These are phyloP conservation scores for Platichthys flesus DNA, from an alignment of 2,113 vertebrate species.

Conservation along the genomic window DNA sequence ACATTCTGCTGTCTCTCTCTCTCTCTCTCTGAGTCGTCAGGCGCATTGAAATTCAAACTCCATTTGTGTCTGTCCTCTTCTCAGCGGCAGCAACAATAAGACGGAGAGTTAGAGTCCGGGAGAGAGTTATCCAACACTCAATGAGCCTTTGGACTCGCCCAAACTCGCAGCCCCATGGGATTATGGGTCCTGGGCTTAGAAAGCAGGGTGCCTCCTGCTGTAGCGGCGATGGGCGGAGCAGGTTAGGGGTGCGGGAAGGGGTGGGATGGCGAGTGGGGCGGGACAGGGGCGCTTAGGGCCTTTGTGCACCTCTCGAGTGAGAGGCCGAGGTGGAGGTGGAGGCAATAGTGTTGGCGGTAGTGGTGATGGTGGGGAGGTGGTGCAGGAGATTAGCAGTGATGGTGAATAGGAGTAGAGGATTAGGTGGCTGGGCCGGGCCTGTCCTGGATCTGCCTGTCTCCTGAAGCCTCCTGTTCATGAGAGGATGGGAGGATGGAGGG, in stretches of 20 bases:
- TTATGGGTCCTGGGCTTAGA: slow-evolving; percentile 73
- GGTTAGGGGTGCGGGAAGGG: slow-evolving; percentile 68
- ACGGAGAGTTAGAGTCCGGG: slow-evolving; percentile 60
- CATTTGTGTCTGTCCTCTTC: slow-evolving; percentile 74
- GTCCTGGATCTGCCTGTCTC: slow-evolving; percentile 70
- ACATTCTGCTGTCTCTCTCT: slow-evolving; percentile 70
- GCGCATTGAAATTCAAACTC: slow-evolving; percentile 80
- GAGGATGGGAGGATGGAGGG: slow-evolving; percentile 61
- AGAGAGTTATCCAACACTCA: slow-evolving; percentile 80
- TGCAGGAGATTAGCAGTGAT: slow-evolving; percentile 80
- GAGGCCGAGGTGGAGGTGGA: slow-evolving; percentile 72
- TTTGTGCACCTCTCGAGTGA: slow-evolving; percentile 82
- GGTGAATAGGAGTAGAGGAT: slow-evolving; percentile 83
- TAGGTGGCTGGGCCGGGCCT: slow-evolving; percentile 76
- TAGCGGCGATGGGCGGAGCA: slow-evolving; percentile 70
- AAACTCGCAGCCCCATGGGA: slow-evolving; percentile 69
- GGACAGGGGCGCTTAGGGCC: slow-evolving; percentile 67
- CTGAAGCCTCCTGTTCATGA: slow-evolving; percentile 59
- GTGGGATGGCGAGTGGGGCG: slow-evolving; percentile 61
- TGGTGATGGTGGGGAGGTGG: slow-evolving; percentile 60
- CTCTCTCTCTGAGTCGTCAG: slow-evolving; percentile 61
- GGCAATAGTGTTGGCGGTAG: slow-evolving; percentile 63
- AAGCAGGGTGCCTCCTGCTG: slow-evolving; percentile 73
- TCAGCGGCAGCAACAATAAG: slow-evolving; percentile 70
- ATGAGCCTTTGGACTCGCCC: slow-evolving; percentile 73